Conservation (phyloP, 2,888 invertebrate genomes). For the Leptopilina drosophilae region DNA sequence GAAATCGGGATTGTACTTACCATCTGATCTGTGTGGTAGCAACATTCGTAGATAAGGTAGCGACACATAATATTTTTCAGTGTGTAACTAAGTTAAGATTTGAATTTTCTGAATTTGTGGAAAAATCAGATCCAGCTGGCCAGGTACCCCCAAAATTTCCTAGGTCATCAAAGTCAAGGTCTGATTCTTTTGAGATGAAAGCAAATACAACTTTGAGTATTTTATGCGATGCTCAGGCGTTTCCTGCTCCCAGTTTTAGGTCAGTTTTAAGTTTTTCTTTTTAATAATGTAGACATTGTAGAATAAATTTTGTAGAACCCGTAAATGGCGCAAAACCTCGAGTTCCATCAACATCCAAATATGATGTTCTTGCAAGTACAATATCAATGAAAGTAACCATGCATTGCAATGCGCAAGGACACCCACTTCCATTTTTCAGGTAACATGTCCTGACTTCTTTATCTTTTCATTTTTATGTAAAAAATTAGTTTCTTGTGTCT, state of each 20-base stretch:
- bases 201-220: conserved; percentile 72
- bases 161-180: conserved; percentile 77
- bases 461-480: background rate
- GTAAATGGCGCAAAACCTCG: conserved; percentile 81
- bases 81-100: background rate
- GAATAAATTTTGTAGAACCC: conserved; percentile 76
- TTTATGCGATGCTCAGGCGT: conserved; percentile 73
- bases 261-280: conserved; percentile 58
- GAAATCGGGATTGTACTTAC: too few species aligned
- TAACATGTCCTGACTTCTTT: conserved; percentile 67
- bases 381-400: conserved; percentile 79
- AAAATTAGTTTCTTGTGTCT: too few species aligned
- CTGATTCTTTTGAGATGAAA: conserved; percentile 68
- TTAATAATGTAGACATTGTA: conserved; percentile 37
- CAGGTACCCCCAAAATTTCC: conserved; percentile 74
- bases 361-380: conserved; percentile 78
- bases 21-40: too few species aligned
- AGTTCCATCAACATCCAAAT: conserved; percentile 81
- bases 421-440: conserved; percentile 85
- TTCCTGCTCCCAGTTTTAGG: conserved; percentile 72
- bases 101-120: conserved; percentile 1
- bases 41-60: too few species aligned
- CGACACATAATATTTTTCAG: too few species aligned
- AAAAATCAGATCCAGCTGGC: conserved; percentile 73
- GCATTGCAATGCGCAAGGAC: conserved; percentile 84